Percentiles rank a stretch among this genome's conserved stretches.
phyloP scores from a whole-genome alignment of 1,140 invertebrate genomes.

The Dolichoris vasculosae region DNA sequence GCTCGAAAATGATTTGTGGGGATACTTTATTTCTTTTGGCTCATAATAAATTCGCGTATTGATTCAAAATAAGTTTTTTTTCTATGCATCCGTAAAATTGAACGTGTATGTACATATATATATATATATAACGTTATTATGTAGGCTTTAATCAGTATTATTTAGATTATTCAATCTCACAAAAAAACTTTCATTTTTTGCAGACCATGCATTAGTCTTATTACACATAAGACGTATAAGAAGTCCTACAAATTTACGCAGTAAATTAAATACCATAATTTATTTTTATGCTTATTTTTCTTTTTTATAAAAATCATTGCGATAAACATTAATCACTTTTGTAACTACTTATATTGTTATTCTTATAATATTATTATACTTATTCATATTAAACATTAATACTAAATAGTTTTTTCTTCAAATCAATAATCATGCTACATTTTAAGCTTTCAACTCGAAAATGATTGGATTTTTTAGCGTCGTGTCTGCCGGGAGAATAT shows the following conservation, averaged over 20 bases:
- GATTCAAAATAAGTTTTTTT: too few species aligned
- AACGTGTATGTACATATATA: too few species aligned
- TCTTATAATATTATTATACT: neutral
- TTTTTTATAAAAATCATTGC: too few species aligned
- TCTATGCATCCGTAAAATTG: too few species aligned
- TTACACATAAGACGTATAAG: neutral
- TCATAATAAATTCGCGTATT: too few species aligned
- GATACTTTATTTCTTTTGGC: too few species aligned
- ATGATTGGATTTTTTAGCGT: conserved; percentile 3
- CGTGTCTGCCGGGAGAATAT: conserved; percentile 69
- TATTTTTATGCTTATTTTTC: too few species aligned
- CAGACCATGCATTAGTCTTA: neutral
- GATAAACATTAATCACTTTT: too few species aligned
- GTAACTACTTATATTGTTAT: too few species aligned
- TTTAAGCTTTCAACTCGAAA: neutral
- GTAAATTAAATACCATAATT: conserved; percentile 2
- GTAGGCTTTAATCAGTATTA: neutral
- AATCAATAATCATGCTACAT: neutral
- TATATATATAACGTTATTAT: too few species aligned
- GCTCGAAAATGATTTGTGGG: too few species aligned
- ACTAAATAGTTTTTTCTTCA: neutral
- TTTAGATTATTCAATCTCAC: neutral
- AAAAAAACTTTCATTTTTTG: neutral
- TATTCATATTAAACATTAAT: neutral
- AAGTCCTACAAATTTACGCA: neutral